Conservation (phyloP, 2,888 invertebrate species). For the Lepidocyrtoides sp. region DNA sequence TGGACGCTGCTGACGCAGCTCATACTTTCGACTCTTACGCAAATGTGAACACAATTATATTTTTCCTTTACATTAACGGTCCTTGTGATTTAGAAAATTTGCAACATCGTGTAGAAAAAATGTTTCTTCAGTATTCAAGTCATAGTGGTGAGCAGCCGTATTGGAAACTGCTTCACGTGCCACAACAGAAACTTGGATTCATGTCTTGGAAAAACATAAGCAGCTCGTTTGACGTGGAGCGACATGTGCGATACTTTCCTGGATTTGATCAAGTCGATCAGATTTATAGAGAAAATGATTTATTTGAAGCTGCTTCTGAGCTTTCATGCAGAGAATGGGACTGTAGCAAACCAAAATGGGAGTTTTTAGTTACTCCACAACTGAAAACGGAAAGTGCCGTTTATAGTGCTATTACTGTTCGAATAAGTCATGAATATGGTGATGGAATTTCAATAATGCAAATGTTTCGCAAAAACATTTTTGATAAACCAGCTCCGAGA, state of each 20-base stretch:
- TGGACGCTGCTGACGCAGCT: conserved; percentile 24
- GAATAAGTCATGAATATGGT: conserved; percentile 23
- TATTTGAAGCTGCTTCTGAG: conserved; percentile 31
- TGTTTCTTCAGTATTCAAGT: conserved; percentile 25
- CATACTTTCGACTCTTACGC: conserved; percentile 12
- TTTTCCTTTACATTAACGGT: conserved; percentile 27
- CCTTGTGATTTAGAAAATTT: conserved; percentile 7
- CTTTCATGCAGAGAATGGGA: not conserved
- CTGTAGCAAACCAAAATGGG: conserved; percentile 47
- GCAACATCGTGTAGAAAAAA: not conserved
- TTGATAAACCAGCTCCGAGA: conserved; percentile 11
- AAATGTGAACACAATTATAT: conserved; percentile 26
- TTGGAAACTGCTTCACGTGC: not conserved
- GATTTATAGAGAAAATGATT: conserved; percentile 37
- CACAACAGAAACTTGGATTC: conserved; percentile 39
- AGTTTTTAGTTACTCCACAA: conserved; percentile 50
- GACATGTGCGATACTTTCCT: conserved; percentile 50
- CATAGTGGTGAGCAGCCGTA: conserved; percentile 15
- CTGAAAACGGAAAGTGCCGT: not conserved
- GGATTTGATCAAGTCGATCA: not conserved
- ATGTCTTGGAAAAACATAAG: conserved; percentile 62
- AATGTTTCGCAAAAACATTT: conserved; percentile 8
- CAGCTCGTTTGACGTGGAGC: conserved; percentile 16
- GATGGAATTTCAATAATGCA: conserved; percentile 53
- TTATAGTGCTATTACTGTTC: conserved; percentile 6